Percentiles rank a stretch among this genome's conserved stretches.
Evolutionary conservation across 2,888 invertebrate species (phyloP).

Genomic region (Netelia inedita): DNA sequence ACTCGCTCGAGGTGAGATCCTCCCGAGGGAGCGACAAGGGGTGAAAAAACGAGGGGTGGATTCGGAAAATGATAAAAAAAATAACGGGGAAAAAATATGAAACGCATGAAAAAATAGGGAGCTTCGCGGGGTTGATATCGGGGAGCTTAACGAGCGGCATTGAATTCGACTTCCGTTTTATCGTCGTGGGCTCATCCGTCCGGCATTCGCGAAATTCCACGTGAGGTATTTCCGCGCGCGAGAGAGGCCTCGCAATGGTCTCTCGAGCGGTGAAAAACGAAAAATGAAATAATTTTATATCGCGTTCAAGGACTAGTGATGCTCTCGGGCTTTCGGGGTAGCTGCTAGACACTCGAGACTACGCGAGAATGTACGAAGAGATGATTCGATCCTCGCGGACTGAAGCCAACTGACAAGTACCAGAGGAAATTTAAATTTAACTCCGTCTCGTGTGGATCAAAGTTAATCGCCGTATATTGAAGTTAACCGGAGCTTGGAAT

Average conservation of each 20-base stretch:
- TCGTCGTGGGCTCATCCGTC: constrained; percentile 52
- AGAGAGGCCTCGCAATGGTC: constrained; percentile 30
- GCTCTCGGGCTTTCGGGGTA: constrained; percentile 40
- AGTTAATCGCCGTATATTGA: constrained; percentile 24
- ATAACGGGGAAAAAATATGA: background rate
- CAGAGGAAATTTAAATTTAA: constrained; percentile 60
- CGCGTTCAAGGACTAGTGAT: constrained; percentile 29
- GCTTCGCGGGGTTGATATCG: constrained; percentile 17
- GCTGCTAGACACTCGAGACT: constrained; percentile 55
- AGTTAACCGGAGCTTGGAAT: background rate
- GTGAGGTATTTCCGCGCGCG: constrained; percentile 36
- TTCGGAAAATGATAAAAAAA: constrained; percentile 29
- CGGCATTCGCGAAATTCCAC: constrained; percentile 42
- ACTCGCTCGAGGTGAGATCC: constrained; percentile 52
- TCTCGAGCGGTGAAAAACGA: constrained; percentile 39
- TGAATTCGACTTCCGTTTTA: constrained; percentile 69
- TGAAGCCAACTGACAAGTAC: constrained; percentile 56
- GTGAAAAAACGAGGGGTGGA: constrained; percentile 9
- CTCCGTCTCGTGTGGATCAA: constrained; percentile 43
- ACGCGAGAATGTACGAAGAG: constrained; percentile 44
- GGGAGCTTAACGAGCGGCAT: constrained; percentile 68
- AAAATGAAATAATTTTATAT: constrained; percentile 33
- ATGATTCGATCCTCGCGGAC: constrained; percentile 56
- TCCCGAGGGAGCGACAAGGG: constrained; percentile 25
- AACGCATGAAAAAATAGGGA: constrained; percentile 32